Percentiles rank a stretch among this genome's conserved stretches.
phyloP scores from a whole-genome alignment of 2,113 vertebrate genomes.

The Litocranius walleri region DNA sequence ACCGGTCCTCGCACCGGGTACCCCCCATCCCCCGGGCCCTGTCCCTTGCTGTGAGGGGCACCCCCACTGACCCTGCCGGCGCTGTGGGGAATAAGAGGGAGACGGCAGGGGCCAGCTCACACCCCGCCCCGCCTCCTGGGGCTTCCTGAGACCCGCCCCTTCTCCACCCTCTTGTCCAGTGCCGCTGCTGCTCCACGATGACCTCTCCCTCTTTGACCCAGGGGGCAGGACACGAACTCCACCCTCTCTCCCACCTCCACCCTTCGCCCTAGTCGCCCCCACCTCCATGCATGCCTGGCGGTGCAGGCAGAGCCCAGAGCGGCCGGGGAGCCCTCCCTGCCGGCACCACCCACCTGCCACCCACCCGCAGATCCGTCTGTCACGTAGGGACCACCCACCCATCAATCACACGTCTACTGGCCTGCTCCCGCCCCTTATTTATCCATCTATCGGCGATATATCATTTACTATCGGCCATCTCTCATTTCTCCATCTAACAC shows the following conservation, averaged over 20 bases:
- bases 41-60: too few species aligned
- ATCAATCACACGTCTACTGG: accelerated
- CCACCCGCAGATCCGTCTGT: not conserved
- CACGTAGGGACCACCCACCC: not conserved
- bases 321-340: accelerated
- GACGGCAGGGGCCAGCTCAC: too few species aligned
- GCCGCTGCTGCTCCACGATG: accelerated
- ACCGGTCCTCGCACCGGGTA: accelerated
- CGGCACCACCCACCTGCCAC: accelerated
- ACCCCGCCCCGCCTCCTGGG: accelerated
- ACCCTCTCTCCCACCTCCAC: accelerated
- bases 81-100: too few species aligned
- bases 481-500: too few species aligned
- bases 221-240: accelerated
- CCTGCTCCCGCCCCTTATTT: accelerated
- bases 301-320: accelerated
- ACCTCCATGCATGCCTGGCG: accelerated
- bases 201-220: not conserved
- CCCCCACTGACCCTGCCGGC: accelerated
- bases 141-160: not conserved
- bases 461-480: not conserved
- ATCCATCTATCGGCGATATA: accelerated
- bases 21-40: too few species aligned
- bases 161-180: accelerated
- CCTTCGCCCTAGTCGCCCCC: accelerated